phyloP scores from a whole-genome alignment of 2,113 vertebrate species.

The Psettodes erumei region DNA sequence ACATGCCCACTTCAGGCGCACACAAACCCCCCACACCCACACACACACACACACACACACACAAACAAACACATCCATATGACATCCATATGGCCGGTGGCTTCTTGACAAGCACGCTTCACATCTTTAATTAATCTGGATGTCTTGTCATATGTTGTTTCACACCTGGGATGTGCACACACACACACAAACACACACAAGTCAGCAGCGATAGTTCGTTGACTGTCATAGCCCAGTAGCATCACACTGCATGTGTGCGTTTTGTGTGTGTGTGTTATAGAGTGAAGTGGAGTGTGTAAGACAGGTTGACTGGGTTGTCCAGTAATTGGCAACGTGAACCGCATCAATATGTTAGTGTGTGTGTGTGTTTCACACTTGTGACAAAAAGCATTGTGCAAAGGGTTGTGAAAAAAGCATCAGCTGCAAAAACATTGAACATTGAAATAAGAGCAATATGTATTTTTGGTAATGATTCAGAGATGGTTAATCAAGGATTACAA shows the following conservation, averaged over 20 bases:
- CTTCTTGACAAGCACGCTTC: slow-evolving; percentile 19
- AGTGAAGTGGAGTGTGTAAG: slow-evolving; percentile 38
- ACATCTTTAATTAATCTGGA: slow-evolving; percentile 39
- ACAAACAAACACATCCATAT: neutral
- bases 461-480: too few relatives aligned
- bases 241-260: neutral
- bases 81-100: slow-evolving; percentile 33
- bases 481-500: too few relatives aligned
- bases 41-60: slow-evolving; percentile 10
- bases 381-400: too few relatives aligned
- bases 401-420: neutral
- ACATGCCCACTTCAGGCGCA: too few relatives aligned
- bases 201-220: neutral
- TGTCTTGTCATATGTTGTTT: slow-evolving; percentile 37
- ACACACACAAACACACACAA: slow-evolving; percentile 4
- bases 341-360: slow-evolving; percentile 6
- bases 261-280: slow-evolving; percentile 7
- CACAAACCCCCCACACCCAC: too few relatives aligned
- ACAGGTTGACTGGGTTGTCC: slow-evolving; percentile 36
- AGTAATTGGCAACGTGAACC: slow-evolving; percentile 39
- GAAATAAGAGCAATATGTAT: too few relatives aligned
- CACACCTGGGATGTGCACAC: slow-evolving; percentile 39
- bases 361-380: too few relatives aligned
- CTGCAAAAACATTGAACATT: too few relatives aligned
- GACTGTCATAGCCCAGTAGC: slow-evolving; percentile 1